phyloP scores from a whole-genome alignment of 2,113 vertebrate genomes.

The Terrapene triunguis region DNA sequence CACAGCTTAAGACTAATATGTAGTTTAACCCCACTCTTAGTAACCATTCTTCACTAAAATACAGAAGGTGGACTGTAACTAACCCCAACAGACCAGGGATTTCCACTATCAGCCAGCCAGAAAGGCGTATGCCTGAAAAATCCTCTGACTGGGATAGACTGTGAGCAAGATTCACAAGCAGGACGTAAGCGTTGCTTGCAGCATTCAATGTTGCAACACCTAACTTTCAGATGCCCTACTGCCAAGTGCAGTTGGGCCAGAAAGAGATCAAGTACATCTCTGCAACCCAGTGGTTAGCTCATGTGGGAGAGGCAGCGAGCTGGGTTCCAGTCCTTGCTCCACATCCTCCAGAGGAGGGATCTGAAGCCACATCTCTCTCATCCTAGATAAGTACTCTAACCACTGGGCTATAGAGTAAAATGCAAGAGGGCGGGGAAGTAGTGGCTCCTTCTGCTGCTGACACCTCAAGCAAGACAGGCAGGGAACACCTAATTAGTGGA shows the following conservation, averaged over 20 bases:
- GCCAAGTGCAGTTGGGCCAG: background rate
- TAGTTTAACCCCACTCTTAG: background rate
- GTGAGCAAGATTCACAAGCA: background rate
- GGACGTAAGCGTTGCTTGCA: background rate
- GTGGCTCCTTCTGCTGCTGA: too few species aligned
- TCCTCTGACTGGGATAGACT: too few species aligned
- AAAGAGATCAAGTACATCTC: background rate
- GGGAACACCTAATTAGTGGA: background rate
- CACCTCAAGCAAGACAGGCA: background rate
- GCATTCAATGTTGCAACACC: background rate
- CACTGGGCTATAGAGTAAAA: background rate
- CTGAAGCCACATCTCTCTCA: background rate
- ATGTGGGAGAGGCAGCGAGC: background rate
- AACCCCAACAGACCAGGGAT: background rate
- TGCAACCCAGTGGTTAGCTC: background rate
- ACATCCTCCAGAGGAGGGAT: background rate
- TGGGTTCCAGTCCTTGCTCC: background rate
- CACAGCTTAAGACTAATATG: background rate
- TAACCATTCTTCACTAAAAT: background rate
- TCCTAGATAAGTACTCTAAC: background rate
- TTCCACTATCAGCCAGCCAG: background rate
- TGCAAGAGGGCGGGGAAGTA: background rate
- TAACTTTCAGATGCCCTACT: background rate
- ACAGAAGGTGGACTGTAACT: fast-evolving
- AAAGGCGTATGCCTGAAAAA: background rate